Evolutionary conservation across 2,113 vertebrate species (phyloP).

Genomic region (Cryptomyrus ogoouensis): DNA sequence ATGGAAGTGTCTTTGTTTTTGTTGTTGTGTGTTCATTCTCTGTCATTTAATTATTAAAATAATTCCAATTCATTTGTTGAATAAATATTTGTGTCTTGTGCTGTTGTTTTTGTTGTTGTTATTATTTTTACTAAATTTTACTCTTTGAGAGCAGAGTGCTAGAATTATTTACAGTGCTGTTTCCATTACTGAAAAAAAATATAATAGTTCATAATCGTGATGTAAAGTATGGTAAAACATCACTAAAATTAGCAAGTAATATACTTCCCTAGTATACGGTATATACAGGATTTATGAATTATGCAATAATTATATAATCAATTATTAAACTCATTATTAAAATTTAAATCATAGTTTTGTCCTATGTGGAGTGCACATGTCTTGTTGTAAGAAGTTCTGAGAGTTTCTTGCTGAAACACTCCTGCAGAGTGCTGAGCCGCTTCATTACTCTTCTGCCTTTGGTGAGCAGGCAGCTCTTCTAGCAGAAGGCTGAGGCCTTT

Average conservation of each 20-base stretch:
- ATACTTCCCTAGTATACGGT: neutral
- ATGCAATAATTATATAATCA: neutral
- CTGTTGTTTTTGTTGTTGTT: constrained; percentile 1
- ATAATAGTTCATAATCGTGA: neutral
- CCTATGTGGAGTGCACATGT: neutral
- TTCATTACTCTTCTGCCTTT: neutral
- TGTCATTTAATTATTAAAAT: constrained; percentile 10
- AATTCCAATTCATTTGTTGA: constrained; percentile 1
- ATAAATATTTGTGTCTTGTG: constrained; percentile 22
- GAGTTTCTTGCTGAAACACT: neutral
- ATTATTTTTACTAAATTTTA: neutral
- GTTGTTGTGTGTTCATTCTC: constrained; percentile 9
- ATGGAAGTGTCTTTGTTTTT: constrained; percentile 8
- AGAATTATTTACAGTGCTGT: neutral
- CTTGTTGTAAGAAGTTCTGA: neutral
- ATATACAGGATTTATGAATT: neutral
- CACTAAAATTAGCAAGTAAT: neutral
- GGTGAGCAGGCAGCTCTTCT: neutral
- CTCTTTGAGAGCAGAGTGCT: too few relatives aligned
- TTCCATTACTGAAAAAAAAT: constrained; percentile 21
- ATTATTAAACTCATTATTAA: neutral
- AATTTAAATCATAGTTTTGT: neutral
- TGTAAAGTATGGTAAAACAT: neutral
- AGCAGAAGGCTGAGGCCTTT: neutral
- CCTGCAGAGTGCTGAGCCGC: neutral